These are phyloP conservation scores for Athalia rosae DNA, from an alignment of 2,888 invertebrate species.

Conservation along the genomic window DNA sequence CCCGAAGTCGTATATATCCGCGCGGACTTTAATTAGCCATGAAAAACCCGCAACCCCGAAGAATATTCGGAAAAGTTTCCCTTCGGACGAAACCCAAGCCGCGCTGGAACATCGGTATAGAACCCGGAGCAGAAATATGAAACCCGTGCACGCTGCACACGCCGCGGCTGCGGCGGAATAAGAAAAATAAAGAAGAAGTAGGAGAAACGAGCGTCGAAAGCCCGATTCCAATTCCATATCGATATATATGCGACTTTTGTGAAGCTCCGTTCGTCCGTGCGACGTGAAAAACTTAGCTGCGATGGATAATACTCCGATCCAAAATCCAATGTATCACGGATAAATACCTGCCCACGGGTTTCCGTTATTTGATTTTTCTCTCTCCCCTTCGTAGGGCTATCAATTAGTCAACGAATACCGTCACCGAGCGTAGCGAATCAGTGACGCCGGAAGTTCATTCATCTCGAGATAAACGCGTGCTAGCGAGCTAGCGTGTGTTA, in stretches of 20 bases:
- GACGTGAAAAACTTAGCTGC: neutral
- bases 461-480: conserved; percentile 27
- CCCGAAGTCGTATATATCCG: neutral
- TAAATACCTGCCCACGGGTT: neutral
- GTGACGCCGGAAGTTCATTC: conserved; percentile 36
- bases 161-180: too few species aligned
- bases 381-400: neutral
- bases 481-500: neutral
- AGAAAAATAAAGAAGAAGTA: too few species aligned
- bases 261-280: too few species aligned
- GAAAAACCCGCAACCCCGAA: conserved; percentile 41
- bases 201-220: too few species aligned
- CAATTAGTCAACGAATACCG: conserved; percentile 42
- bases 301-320: conserved; percentile 21
- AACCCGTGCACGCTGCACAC: neutral
- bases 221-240: too few species aligned
- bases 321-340: conserved; percentile 35
- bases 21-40: conserved; percentile 37
- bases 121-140: conserved; percentile 20
- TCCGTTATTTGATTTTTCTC: neutral
- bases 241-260: too few species aligned
- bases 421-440: conserved; percentile 40
- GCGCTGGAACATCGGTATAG: neutral
- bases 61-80: conserved; percentile 24
- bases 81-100: conserved; percentile 16